Percentiles rank a stretch among this genome's conserved stretches.
Evolutionary conservation across 2,797 vertebrate genomes (phyloP).

Genomic region (Syndactyla subalaris): DNA sequence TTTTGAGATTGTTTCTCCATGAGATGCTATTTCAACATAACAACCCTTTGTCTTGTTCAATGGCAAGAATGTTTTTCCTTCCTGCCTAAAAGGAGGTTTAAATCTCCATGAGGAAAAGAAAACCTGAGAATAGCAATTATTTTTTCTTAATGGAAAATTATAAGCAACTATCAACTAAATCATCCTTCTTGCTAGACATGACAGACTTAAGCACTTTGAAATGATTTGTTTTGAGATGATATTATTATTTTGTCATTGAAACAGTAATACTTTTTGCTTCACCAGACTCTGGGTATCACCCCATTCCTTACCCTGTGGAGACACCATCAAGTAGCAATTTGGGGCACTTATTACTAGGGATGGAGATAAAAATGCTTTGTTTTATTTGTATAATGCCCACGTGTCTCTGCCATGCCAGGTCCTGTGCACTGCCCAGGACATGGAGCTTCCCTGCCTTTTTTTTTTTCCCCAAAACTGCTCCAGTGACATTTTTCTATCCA

Average conservation of each 20-base stretch:
- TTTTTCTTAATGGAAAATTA: conserved; percentile 30
- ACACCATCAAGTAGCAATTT: background rate
- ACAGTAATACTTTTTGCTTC: background rate
- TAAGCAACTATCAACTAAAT: conserved; percentile 13
- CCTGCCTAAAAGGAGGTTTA: background rate
- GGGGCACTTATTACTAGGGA: background rate
- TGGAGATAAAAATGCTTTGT: background rate
- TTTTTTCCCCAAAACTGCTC: background rate
- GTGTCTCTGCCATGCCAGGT: background rate
- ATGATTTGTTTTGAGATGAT: conserved; percentile 44
- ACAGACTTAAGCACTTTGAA: background rate
- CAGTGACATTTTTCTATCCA: background rate
- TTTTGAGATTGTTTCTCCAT: background rate
- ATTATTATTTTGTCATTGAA: background rate
- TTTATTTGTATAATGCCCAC: background rate
- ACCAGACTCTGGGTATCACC: background rate
- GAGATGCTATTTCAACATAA: background rate
- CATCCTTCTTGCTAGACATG: background rate
- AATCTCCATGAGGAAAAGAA: background rate
- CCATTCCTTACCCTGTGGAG: background rate
- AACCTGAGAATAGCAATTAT: background rate
- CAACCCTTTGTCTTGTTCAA: background rate
- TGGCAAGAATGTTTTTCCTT: background rate
- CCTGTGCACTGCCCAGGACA: rapidly evolving
- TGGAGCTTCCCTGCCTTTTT: background rate